Conservation (phyloP, 2,888 invertebrate genomes). For the Catocala nupta region DNA sequence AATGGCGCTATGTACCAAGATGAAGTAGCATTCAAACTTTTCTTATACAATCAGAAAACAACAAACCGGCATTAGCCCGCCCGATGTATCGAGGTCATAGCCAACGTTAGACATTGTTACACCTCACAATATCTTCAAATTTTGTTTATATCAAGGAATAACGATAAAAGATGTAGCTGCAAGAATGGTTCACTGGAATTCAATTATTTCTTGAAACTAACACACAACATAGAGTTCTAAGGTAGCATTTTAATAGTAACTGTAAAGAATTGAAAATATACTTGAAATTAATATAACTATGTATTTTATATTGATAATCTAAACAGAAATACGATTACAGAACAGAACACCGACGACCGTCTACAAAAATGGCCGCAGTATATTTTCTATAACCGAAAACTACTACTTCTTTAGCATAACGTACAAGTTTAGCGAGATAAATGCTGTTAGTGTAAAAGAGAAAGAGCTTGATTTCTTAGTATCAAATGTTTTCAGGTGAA, state of each 20-base stretch:
- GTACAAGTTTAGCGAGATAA: not conserved
- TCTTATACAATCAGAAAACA: conserved; percentile 63
- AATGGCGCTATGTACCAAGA: conserved; percentile 64
- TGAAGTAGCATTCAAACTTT: conserved; percentile 34
- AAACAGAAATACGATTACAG: conserved; percentile 25
- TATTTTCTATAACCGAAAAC: not conserved
- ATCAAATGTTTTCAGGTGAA: not conserved
- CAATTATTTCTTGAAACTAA: conserved; percentile 25
- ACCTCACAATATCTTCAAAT: conserved; percentile 36
- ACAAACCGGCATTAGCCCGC: conserved; percentile 95
- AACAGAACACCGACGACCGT: conserved; percentile 42
- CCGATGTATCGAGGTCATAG: conserved; percentile 93
- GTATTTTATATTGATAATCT: conserved; percentile 10
- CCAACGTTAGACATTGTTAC: conserved; percentile 85
- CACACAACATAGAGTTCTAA: conserved; percentile 22
- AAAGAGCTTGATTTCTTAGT: not conserved
- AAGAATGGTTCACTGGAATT: conserved; percentile 34
- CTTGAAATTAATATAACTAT: not conserved
- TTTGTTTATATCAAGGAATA: conserved; percentile 29
- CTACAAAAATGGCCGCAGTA: conserved; percentile 48
- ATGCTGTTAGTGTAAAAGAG: not conserved
- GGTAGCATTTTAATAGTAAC: conserved; percentile 28
- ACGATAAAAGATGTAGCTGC: conserved; percentile 21
- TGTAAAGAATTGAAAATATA: conserved; percentile 10
- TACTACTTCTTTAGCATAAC: conserved; percentile 26